Percentiles rank a stretch among this genome's conserved stretches.
phyloP scores from a whole-genome alignment of 2,797 vertebrate genomes.

The Natrix natrix region DNA sequence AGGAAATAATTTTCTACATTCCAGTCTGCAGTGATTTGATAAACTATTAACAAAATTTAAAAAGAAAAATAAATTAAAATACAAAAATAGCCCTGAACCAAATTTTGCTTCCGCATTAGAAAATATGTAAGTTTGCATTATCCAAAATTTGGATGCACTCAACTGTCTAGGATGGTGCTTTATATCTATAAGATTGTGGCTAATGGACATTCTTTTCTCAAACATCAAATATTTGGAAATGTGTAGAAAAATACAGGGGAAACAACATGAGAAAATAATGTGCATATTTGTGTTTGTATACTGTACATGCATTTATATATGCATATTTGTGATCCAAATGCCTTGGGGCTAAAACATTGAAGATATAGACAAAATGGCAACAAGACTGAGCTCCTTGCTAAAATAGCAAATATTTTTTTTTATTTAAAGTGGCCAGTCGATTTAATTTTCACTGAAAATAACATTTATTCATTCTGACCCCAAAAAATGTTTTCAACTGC shows the following conservation, averaged over 20 bases:
- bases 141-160: background rate
- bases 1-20: background rate
- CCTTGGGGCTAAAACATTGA: background rate
- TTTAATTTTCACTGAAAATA: background rate
- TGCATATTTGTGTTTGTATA: background rate
- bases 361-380: background rate
- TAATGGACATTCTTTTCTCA: background rate
- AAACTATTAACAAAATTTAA: background rate
- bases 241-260: background rate
- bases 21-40: background rate
- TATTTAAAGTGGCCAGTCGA: background rate
- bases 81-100: background rate
- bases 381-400: background rate
- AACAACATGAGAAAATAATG: background rate
- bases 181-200: background rate
- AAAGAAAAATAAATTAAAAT: background rate
- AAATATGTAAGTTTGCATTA: background rate
- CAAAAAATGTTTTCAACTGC: conserved; percentile 20
- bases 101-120: background rate
- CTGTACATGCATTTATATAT: background rate
- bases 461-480: background rate
- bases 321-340: background rate
- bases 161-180: background rate
- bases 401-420: background rate
- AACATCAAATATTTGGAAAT: background rate